Conservation (phyloP, 2,113 vertebrate species). For the Rutilus rutilus region DNA sequence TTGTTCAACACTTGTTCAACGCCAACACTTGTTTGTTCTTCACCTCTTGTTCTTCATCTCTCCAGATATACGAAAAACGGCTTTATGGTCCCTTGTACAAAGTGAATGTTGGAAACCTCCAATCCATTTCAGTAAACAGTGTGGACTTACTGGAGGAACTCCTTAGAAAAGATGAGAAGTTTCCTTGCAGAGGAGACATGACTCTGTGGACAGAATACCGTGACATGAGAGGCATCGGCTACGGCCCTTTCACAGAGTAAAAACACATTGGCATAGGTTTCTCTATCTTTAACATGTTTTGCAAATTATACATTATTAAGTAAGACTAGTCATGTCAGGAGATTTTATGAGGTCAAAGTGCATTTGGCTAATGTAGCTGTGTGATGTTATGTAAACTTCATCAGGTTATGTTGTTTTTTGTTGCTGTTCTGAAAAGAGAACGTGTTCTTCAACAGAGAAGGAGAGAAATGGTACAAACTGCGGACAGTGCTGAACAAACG, state of each 20-base stretch:
- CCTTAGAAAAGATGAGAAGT: conserved; percentile 88
- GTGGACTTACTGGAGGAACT: conserved; percentile 84
- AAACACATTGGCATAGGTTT: conserved; percentile 43
- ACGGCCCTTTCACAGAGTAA: conserved; percentile 91
- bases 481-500: conserved; percentile 75
- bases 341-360: not conserved
- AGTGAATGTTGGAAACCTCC: conserved; percentile 49
- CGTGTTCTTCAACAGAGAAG: conserved; percentile 65
- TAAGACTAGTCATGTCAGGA: not conserved
- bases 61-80: conserved; percentile 75
- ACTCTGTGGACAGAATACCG: conserved; percentile 87
- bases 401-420: not conserved
- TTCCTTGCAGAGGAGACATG: conserved; percentile 84
- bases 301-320: not conserved
- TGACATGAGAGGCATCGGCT: conserved; percentile 76
- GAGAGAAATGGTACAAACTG: conserved; percentile 75
- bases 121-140: conserved; percentile 78
- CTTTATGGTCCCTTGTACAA: conserved; percentile 86
- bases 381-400: not conserved
- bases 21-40: not conserved
- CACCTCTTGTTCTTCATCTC: not conserved
- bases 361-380: not conserved
- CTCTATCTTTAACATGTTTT: not conserved
- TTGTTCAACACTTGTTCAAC: not conserved
- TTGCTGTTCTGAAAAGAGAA: not conserved